phyloP scores from a whole-genome alignment of 2,797 vertebrate species.

The Acanthurus tractus region DNA sequence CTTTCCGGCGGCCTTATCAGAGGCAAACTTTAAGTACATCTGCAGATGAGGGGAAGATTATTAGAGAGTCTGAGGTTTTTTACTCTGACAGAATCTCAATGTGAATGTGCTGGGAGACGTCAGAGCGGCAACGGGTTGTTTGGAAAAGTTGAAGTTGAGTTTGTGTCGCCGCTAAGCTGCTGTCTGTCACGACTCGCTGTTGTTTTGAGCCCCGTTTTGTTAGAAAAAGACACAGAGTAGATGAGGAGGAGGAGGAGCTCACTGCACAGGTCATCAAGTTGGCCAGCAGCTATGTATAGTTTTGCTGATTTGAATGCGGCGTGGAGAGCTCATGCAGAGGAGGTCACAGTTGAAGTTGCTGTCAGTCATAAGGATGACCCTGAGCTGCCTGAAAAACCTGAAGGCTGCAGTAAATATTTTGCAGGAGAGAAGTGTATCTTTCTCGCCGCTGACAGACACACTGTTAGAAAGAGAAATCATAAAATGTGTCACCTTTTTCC shows the following conservation, averaged over 20 bases:
- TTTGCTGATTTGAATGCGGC: constrained; percentile 12
- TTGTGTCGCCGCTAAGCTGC: constrained; percentile 6
- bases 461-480: not conserved
- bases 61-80: constrained; percentile 62
- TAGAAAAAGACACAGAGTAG: not conserved
- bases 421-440: not conserved
- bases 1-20: constrained; percentile 73
- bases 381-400: not conserved
- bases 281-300: not conserved
- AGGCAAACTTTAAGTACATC: constrained; percentile 75
- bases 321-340: not conserved
- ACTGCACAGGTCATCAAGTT: not conserved
- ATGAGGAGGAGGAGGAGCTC: not conserved
- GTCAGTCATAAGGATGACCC: not conserved
- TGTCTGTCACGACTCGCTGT: constrained; percentile 17
- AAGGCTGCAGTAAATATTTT: constrained; percentile 4
- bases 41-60: constrained; percentile 73
- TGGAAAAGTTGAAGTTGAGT: constrained; percentile 55
- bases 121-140: constrained; percentile 32
- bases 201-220: not conserved
- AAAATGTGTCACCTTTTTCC: not conserved
- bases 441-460: not conserved
- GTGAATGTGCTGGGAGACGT: constrained; percentile 39
- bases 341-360: constrained; percentile 1
- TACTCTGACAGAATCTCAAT: constrained; percentile 71